Evolutionary conservation across 2,113 vertebrate genomes (phyloP), one percentile per base, ranked within the genome.

Genomic region (Corvus hawaiiensis): DNA sequence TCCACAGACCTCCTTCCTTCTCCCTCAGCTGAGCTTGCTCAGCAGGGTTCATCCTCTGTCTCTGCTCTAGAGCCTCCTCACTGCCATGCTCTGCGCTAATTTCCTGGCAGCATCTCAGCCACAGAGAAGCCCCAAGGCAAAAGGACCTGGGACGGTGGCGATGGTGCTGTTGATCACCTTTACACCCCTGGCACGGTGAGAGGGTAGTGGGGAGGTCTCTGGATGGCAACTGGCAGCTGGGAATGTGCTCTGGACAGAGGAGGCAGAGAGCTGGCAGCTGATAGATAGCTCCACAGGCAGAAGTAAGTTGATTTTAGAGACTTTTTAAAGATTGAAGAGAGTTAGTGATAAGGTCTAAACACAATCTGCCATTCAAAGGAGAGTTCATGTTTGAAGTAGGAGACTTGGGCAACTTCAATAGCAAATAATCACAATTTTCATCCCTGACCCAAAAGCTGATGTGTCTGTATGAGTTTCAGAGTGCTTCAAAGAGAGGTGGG

Each of bases 61-160:
- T 72, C 55, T 63, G 11, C 39, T 64, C 28, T 10, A 20, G 28
- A 13, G 33, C 39, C 46, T 94, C 49, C 71, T 85, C 55, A 27
- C 19, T 52, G 58, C 49, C 4, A 0, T 13, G n/a, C 26, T 84
- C 54, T 11, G 1, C 0, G 0, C 17, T 37, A 13, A 21, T 58
- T 61, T 67, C 58, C 54, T 73, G 83, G 35, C 41, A 71, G 46
- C 59, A 69, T 15, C 41, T 58, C 41, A 67, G 9, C 18, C 58
- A 30, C 21, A 51, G 39, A 41, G 48, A 68, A 55, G 30, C 28
- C 41, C 20, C 48, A 52, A 37, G 35, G 35, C 33, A 39, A 0
- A 4, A 52, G 39, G 8, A 39, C 43, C n/a, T 37, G 41, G 56
- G 39, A 72, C 17, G 33, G 52, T 7, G 26, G 23, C 0, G 1